Conservation (phyloP, 2,888 invertebrate species). For the Corythucha ciliata region DNA sequence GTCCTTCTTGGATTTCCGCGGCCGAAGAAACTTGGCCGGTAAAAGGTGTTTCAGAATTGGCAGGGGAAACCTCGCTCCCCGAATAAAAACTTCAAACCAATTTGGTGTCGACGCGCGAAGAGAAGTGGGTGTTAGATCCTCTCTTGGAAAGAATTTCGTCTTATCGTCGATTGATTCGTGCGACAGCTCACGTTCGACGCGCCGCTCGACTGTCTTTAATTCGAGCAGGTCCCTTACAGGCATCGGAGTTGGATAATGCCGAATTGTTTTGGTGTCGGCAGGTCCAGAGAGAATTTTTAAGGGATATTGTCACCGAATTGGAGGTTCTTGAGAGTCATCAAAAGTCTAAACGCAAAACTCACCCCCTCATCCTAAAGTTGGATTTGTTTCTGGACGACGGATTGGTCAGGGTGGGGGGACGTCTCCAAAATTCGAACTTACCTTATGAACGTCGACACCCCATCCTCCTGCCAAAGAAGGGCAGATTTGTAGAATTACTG, state of each 20-base stretch:
- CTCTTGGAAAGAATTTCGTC: background rate
- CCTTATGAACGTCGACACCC: slow-evolving; percentile 22
- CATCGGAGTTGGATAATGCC: slow-evolving; percentile 4
- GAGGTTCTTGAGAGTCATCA: too few relatives aligned
- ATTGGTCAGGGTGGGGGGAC: background rate
- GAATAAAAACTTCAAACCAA: background rate
- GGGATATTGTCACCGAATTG: background rate
- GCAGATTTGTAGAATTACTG: background rate
- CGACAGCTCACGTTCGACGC: background rate
- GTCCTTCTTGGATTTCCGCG: background rate
- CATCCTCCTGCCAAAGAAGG: slow-evolving; percentile 2
- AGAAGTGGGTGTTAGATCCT: background rate
- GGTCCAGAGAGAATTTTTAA: background rate
- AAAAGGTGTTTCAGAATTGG: background rate
- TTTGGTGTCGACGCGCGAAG: background rate
- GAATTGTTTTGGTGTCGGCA: background rate
- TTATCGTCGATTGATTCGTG: background rate
- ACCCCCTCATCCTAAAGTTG: too few relatives aligned
- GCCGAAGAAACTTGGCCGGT: background rate
- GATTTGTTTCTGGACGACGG: slow-evolving; percentile 3
- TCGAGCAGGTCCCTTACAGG: background rate
- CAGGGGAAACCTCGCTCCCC: background rate
- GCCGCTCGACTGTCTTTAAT: background rate
- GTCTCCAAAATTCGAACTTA: background rate
- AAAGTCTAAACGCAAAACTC: too few relatives aligned